These are phyloP conservation scores for Bimastos eiseni DNA, from an alignment of 2,888 invertebrate genomes.

Conservation along the genomic window DNA sequence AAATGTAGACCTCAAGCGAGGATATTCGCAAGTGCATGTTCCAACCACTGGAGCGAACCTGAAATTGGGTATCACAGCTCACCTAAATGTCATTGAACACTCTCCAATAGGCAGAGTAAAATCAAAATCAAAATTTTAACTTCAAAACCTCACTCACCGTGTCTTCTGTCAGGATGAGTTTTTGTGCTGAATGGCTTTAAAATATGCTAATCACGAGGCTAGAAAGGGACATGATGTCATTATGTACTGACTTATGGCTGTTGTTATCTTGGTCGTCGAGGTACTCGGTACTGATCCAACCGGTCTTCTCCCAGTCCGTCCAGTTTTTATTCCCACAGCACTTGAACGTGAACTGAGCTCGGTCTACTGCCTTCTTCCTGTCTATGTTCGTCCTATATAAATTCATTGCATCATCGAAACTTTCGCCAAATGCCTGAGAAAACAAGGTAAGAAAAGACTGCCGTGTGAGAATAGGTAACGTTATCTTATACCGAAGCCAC, in stretches of 20 bases:
- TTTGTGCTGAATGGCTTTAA: neutral
- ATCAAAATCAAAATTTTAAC: no score
- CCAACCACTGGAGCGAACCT: no score
- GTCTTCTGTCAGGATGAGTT: neutral
- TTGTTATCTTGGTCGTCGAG: neutral
- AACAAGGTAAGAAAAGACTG: neutral
- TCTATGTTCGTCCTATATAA: constrained; percentile 25
- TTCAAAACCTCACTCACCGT: no score
- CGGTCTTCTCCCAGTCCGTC: neutral
- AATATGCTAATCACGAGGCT: neutral
- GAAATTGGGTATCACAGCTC: no score
- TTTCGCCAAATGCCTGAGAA: neutral
- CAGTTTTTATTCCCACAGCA: neutral
- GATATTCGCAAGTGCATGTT: no score
- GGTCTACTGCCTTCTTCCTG: constrained; percentile 28
- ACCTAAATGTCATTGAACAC: no score
- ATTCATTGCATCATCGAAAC: constrained; percentile 22
- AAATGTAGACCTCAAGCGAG: no score
- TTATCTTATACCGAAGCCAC: no score
- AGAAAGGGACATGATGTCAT: neutral
- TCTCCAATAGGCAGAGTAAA: no score
- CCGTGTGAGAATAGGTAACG: neutral
- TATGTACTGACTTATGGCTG: neutral
- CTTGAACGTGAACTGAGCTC: constrained; percentile 25
- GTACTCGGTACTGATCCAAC: neutral